phyloP scores from a whole-genome alignment of 2,888 invertebrate genomes.

The Sceliomorpha sp. region DNA sequence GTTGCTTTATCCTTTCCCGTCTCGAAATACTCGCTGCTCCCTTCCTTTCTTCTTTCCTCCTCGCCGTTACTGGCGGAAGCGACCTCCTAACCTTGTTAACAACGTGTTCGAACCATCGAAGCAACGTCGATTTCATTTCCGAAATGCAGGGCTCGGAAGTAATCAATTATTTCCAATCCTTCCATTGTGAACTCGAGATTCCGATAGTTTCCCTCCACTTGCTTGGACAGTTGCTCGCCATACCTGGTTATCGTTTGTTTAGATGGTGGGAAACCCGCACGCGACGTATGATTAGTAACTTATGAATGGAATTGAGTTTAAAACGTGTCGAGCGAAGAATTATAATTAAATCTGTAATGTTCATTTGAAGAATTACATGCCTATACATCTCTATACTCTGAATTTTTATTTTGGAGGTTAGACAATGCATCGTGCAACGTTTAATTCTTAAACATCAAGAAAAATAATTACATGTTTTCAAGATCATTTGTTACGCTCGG shows the following conservation, averaged over 20 bases:
- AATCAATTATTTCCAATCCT: conserved; percentile 65
- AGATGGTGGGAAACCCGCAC: conserved; percentile 28
- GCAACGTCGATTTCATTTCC: conserved; percentile 66
- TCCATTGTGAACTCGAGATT: conserved; percentile 9
- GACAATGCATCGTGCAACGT: no score
- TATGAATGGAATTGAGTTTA: conserved; percentile 18
- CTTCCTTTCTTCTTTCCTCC: conserved; percentile 34
- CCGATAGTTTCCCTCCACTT: conserved; percentile 41
- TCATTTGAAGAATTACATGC: no score
- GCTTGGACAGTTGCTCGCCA: conserved; percentile 19
- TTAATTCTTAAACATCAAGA: no score
- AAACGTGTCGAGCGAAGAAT: not conserved
- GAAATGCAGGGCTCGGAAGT: conserved; percentile 63
- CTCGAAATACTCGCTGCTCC: conserved; percentile 41
- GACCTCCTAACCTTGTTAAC: conserved; percentile 50
- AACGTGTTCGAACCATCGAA: conserved; percentile 29
- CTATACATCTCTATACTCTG: no score
- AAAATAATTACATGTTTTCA: no score
- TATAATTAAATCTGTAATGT: no score
- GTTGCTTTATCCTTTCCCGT: conserved; percentile 14
- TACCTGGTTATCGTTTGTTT: conserved; percentile 29
- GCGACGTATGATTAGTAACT: conserved; percentile 33
- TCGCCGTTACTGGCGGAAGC: conserved; percentile 23
- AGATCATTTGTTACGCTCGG: no score
- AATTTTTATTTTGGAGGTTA: no score